Conservation (phyloP, 2,888 invertebrate genomes). For the Cephus runcator region DNA sequence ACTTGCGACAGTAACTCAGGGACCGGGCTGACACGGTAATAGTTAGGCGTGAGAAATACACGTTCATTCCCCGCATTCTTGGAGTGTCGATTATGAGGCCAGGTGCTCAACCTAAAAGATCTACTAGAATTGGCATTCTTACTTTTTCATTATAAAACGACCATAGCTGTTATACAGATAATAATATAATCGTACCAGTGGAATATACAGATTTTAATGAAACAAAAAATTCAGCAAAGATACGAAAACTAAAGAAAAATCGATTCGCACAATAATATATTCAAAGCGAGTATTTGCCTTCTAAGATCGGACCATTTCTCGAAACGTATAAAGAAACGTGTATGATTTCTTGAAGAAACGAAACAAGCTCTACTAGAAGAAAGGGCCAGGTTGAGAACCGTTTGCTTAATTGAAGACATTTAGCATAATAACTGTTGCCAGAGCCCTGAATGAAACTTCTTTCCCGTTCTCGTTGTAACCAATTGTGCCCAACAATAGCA, state of each 20-base stretch:
- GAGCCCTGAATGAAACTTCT: conserved; percentile 33
- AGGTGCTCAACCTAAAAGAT: conserved; percentile 6
- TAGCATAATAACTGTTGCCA: conserved; percentile 38
- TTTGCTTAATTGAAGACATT: conserved; percentile 40
- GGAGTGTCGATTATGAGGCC: conserved; percentile 14
- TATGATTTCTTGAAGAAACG: background rate
- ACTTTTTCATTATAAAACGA: background rate
- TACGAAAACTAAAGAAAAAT: background rate
- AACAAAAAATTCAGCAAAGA: background rate
- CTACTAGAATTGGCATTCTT: background rate
- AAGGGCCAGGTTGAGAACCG: conserved; percentile 26
- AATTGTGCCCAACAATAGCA: conserved; percentile 33
- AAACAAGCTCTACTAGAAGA: background rate
- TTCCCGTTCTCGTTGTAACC: conserved; percentile 32
- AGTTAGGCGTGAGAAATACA: conserved; percentile 41
- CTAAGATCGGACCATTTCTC: background rate
- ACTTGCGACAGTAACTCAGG: conserved; percentile 24
- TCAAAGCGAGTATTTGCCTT: background rate
- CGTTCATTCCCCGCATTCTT: conserved; percentile 16
- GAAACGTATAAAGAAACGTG: background rate
- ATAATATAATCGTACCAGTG: background rate
- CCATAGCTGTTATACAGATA: background rate
- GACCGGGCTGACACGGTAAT: conserved; percentile 31
- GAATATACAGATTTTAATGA: background rate
- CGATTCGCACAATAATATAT: background rate